Percentiles rank a stretch among this genome's conserved stretches.
Conservation (phyloP, 2,888 invertebrate genomes). For the Xestia c-nigrum region DNA sequence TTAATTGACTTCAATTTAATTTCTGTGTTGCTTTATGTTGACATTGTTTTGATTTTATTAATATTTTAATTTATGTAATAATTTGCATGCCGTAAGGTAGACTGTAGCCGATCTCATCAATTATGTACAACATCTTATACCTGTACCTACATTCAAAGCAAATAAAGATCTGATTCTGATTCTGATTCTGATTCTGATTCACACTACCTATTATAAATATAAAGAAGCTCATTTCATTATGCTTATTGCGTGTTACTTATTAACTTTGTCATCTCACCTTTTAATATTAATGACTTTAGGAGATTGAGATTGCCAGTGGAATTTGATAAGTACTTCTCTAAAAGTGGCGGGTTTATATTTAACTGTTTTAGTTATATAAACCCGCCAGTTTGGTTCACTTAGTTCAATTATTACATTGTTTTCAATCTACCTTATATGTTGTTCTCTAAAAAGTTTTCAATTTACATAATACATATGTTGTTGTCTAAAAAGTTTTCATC, state of each 20-base stretch:
- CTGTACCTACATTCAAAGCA: no score
- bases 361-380: no score
- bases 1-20: no score
- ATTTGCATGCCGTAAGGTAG: no score
- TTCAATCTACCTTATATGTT: neutral
- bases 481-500: neutral
- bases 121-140: no score
- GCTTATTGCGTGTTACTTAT: constrained; percentile 68
- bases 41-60: no score
- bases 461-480: neutral
- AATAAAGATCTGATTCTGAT: no score
- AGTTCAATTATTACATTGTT: neutral
- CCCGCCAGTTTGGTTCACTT: no score
- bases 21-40: no score
- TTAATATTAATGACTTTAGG: constrained; percentile 67
- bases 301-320: constrained; percentile 51
- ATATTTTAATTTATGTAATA: no score
- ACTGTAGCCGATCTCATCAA: no score
- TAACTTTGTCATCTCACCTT: constrained; percentile 69
- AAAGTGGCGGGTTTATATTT: neutral
- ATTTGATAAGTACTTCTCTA: constrained; percentile 21
- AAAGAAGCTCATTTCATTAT: constrained; percentile 73
- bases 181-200: no score
- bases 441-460: neutral
- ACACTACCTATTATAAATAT: constrained; percentile 58